Evolutionary conservation across 2,113 vertebrate species (phyloP).

Genomic region (Hiodon alosoides): DNA sequence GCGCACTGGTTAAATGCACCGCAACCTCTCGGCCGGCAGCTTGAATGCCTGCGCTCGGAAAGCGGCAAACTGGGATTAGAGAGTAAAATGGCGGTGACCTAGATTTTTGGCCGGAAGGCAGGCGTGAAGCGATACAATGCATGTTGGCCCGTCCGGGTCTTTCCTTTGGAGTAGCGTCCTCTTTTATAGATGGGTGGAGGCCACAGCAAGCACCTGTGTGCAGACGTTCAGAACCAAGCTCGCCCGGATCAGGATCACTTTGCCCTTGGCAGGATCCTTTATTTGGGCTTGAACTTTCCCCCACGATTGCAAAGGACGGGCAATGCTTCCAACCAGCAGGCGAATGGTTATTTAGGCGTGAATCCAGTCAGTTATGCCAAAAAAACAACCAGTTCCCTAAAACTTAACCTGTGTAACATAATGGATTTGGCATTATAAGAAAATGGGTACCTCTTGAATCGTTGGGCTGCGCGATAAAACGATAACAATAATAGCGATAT

Average conservation of each 20-base stretch:
- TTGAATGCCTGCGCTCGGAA: slow-evolving; percentile 26
- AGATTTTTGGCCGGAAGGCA: slow-evolving; percentile 28
- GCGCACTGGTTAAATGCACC: slow-evolving; percentile 19
- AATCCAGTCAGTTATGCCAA: too few relatives aligned
- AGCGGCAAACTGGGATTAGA: slow-evolving; percentile 29
- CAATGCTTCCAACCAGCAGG: too few relatives aligned
- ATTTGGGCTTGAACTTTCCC: neutral
- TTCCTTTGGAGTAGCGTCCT: slow-evolving; percentile 46
- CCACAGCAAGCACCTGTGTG: neutral
- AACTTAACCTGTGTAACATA: too few relatives aligned
- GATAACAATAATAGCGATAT: too few relatives aligned
- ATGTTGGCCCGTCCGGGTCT: slow-evolving; percentile 9
- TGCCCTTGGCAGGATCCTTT: neutral
- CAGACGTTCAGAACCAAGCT: neutral
- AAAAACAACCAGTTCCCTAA: too few relatives aligned
- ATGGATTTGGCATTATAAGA: too few relatives aligned
- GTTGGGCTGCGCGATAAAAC: too few relatives aligned
- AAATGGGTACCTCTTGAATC: too few relatives aligned
- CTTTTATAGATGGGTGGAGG: slow-evolving; percentile 12
- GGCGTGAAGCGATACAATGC: slow-evolving; percentile 13
- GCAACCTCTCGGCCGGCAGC: slow-evolving; percentile 20
- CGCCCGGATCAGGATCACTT: neutral
- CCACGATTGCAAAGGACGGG: neutral
- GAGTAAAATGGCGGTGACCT: slow-evolving; percentile 31
- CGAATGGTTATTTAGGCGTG: too few relatives aligned